Evolutionary conservation across 2,113 vertebrate species (phyloP).

Genomic region (Hyla sarda): DNA sequence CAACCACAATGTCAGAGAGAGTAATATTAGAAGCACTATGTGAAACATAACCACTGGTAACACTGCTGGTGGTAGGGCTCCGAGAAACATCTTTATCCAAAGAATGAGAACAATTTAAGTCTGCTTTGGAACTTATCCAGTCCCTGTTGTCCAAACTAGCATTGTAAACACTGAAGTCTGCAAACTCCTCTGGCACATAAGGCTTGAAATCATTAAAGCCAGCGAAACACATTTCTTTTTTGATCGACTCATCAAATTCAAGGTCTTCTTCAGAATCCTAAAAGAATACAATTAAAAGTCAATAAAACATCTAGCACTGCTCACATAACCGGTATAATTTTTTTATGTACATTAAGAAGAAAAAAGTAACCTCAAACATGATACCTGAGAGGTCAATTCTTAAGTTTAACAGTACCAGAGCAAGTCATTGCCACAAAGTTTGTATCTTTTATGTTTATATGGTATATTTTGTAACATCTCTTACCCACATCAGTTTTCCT

Average conservation of each 20-base stretch:
- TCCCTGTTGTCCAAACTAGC: constrained; percentile 88
- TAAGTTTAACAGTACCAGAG: background rate
- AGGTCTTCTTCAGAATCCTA: constrained; percentile 91
- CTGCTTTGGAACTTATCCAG: constrained; percentile 77
- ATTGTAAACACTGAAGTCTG: constrained; percentile 97
- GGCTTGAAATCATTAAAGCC: constrained; percentile 73
- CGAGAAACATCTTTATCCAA: constrained; percentile 85
- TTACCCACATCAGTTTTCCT: background rate
- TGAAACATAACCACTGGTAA: constrained; percentile 97
- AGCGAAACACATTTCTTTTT: constrained; percentile 72
- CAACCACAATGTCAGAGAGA: constrained; percentile 89
- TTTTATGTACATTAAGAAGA: background rate
- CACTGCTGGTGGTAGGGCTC: constrained; percentile 94
- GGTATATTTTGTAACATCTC: background rate
- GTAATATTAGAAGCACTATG: constrained; percentile 96
- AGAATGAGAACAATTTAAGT: constrained; percentile 72
- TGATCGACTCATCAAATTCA: constrained; percentile 72
- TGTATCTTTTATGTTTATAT: background rate
- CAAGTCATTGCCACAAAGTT: background rate
- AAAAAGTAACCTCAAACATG: background rate
- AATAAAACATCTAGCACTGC: background rate
- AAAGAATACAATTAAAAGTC: background rate
- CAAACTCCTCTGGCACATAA: constrained; percentile 93
- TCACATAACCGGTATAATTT: background rate
- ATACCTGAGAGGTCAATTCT: too few relatives aligned